These are phyloP conservation scores for Onychorhynchus coronatus DNA, from an alignment of 2,113 vertebrate species.

Conservation along the genomic window DNA sequence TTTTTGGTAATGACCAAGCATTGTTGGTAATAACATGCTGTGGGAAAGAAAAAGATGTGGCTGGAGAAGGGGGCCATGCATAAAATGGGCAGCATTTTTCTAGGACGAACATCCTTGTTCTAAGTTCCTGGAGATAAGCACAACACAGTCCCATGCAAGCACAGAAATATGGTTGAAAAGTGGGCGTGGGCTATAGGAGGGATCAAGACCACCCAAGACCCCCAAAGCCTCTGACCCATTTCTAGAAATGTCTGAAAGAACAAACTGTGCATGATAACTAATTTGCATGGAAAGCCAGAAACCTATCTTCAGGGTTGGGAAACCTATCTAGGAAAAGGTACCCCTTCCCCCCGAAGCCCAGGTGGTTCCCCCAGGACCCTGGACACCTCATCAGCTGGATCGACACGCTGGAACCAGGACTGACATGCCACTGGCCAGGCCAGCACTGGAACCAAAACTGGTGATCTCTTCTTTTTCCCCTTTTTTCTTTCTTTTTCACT, in stretches of 20 bases:
- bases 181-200: not conserved
- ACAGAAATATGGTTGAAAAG: not conserved
- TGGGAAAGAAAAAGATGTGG: not conserved
- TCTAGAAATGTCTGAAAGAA: not conserved
- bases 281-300: not conserved
- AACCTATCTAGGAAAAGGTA: not conserved
- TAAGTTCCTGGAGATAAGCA: not conserved
- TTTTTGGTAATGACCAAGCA: not conserved
- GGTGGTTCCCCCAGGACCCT: not conserved
- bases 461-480: not conserved
- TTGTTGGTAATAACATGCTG: not conserved
- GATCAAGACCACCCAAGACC: not conserved
- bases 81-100: not conserved
- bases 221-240: not conserved
- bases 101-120: not conserved
- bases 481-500: not conserved
- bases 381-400: not conserved
- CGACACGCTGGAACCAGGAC: not conserved
- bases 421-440: not conserved
- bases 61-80: not conserved
- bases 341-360: not conserved
- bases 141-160: not conserved
- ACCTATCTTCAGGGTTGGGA: not conserved
- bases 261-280: accelerated
- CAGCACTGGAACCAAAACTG: not conserved